Evolutionary conservation across 2,888 invertebrate species (phyloP), one percentile per base, ranked within the genome.

Genomic region (Gerosis bhagava): DNA sequence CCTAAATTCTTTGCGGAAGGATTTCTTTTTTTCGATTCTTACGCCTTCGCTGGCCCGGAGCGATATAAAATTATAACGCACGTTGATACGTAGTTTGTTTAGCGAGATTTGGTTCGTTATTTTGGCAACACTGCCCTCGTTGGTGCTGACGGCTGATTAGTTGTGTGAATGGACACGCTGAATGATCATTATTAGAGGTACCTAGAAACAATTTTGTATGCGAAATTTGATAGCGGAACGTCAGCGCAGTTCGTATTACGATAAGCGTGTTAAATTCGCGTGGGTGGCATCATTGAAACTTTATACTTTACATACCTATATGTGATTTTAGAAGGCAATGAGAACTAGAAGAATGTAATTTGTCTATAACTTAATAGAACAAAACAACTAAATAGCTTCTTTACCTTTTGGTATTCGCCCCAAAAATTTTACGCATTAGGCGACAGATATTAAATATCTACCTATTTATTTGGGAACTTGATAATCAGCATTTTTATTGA

Each of bases 1-100:
- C 81, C 84, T 83, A 83, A 86, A 86, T 84, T 83, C 83, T 83
- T 77, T 77, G 76, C 81, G 81, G 83, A 83, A 81, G 80, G 82
- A 78, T 78, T 73, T 67, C 57, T 66, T 75, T 80, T 77, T 79
- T 73, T 70, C 65, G 58, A 67, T 67, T 69, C 65, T 63, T 63
- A 69, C 69, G 69, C 74, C 70, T 70, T 67, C 62, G 63, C 65
- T 62, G 56, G 70, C 77, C 63, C 56, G 65, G 61, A 74, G 80
- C 76, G 69, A 67, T 67, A 73, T 77, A 73, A 75, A 75, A 80
- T 79, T 77, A 77, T 73, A 75, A 74, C 76, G 70, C 70, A 67
- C 60, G 65, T 51, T 55, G 59, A 62, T 63, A 48, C 49, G 67
- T 65, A 71, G 73, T 77, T 78, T 74, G 77, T 76, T 77, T 75